Evolutionary conservation across 2,888 invertebrate species (phyloP).

Genomic region (Tanaodytes sp.): DNA sequence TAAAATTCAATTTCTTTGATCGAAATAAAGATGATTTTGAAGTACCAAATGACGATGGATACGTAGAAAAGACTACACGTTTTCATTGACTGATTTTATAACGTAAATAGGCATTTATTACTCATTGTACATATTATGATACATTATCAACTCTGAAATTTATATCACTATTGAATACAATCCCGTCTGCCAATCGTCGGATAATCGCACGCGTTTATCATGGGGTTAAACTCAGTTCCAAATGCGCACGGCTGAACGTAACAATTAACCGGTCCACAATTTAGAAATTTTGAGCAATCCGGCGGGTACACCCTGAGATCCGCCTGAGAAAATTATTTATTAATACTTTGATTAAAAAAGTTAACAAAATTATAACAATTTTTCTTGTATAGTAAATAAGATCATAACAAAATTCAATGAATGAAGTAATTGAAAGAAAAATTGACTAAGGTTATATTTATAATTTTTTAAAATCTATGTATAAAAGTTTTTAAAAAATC

Average conservation of each 20-base stretch:
- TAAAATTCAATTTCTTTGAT: too few species aligned
- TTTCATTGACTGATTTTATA: too few species aligned
- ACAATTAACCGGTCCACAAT: slow-evolving; percentile 60
- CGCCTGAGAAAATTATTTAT: background rate
- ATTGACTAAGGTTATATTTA: too few species aligned
- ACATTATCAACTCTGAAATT: too few species aligned
- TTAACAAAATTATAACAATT: too few species aligned
- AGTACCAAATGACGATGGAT: too few species aligned
- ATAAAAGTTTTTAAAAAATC: too few species aligned
- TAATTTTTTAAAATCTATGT: slow-evolving; percentile 1
- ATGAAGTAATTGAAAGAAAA: too few species aligned
- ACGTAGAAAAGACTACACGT: too few species aligned
- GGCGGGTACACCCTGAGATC: slow-evolving; percentile 2
- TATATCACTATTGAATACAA: slow-evolving; percentile 4
- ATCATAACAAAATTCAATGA: background rate
- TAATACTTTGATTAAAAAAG: background rate
- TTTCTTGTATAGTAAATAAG: background rate
- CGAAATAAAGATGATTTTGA: too few species aligned
- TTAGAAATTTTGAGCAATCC: slow-evolving; percentile 34
- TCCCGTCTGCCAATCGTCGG: slow-evolving; percentile 14
- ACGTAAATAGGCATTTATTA: too few species aligned
- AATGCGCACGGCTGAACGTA: slow-evolving; percentile 58
- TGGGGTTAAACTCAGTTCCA: slow-evolving; percentile 64
- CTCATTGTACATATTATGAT: too few species aligned
- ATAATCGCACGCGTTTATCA: slow-evolving; percentile 57